Conservation (phyloP, 2,113 vertebrate species). For the Cebus imitator region DNA sequence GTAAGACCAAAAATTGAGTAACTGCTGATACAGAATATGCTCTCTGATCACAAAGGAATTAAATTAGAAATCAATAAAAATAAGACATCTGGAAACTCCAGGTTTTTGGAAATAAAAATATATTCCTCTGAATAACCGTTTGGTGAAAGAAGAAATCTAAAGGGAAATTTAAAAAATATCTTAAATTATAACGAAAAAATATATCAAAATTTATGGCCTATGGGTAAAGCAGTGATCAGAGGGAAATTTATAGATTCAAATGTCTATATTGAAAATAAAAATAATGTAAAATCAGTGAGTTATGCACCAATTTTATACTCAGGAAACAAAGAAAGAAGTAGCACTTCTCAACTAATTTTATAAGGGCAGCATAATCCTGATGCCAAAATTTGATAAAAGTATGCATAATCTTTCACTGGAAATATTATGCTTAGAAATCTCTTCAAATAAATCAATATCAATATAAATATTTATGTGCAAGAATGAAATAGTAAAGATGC, state of each 20-base stretch:
- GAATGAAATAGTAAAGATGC: neutral
- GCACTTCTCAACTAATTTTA: neutral
- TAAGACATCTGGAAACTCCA: neutral
- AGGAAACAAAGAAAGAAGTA: neutral
- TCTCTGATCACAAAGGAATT: neutral
- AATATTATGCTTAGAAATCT: neutral
- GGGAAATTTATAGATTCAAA: neutral
- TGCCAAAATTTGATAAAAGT: neutral
- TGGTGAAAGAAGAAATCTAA: neutral
- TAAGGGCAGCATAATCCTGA: neutral
- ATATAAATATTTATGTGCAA: constrained; percentile 22
- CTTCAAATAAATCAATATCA: neutral
- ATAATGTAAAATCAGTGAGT: neutral
- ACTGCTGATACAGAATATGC: neutral
- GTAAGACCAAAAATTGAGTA: neutral
- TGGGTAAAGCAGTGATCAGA: neutral
- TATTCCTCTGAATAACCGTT: neutral
- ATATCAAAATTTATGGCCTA: neutral
- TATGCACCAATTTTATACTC: neutral
- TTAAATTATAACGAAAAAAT: constrained; percentile 4
- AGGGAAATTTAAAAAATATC: neutral
- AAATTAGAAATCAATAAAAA: neutral
- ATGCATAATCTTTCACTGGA: neutral
- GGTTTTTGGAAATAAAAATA: constrained; percentile 27
- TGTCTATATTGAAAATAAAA: neutral